These are phyloP conservation scores for Cheumatopsyche charites DNA, from an alignment of 1,140 invertebrate species.

Conservation along the genomic window DNA sequence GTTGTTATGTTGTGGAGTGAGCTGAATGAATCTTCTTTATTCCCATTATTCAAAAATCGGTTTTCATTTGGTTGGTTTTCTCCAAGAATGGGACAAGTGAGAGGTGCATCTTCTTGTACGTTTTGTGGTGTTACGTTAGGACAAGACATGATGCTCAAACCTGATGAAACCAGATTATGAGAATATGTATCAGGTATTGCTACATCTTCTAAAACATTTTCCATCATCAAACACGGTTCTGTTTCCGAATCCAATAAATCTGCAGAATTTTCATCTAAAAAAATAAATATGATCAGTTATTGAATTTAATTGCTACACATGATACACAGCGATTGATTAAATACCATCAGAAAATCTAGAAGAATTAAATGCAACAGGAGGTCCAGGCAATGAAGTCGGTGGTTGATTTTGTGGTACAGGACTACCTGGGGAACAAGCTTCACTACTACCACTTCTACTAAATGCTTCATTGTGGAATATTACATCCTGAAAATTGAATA, in stretches of 20 bases:
- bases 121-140: constrained; percentile 49
- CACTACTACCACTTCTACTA: constrained; percentile 61
- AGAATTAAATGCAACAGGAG: constrained; percentile 5
- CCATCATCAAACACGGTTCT: constrained; percentile 79
- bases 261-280: constrained; percentile 65
- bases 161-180: constrained; percentile 72
- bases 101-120: constrained; percentile 8
- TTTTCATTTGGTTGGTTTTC: constrained; percentile 40
- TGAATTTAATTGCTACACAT: not conserved
- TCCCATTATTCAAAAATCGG: constrained; percentile 53
- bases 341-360: constrained; percentile 44
- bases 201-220: constrained; percentile 72
- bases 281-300: not conserved
- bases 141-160: constrained; percentile 51
- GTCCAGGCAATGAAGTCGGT: constrained; percentile 12
- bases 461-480: constrained; percentile 65
- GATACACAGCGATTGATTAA: not conserved
- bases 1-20: constrained; percentile 47
- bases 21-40: constrained; percentile 48
- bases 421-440: constrained; percentile 61
- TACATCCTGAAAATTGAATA: constrained; percentile 56
- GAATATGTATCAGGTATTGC: constrained; percentile 68
- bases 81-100: constrained; percentile 5
- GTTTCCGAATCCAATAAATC: constrained; percentile 78
- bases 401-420: constrained; percentile 45